Evolutionary conservation across 2,113 vertebrate genomes (phyloP).

Genomic region (Pseudolaguvia tuberculata): DNA sequence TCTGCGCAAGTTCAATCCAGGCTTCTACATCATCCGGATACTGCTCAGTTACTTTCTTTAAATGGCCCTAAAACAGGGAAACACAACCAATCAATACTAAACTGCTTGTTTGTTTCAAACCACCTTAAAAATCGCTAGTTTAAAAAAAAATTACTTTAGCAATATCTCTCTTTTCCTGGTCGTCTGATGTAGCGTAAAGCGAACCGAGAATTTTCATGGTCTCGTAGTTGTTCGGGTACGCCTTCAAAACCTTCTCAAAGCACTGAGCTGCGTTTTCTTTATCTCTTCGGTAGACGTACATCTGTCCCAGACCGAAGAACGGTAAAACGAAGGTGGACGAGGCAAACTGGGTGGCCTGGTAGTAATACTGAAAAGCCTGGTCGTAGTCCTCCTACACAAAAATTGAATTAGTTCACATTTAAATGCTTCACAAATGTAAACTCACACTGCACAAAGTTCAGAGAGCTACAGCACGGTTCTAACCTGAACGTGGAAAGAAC

Average conservation of each 20-base stretch:
- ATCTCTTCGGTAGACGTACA: conserved; percentile 97
- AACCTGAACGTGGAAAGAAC: conserved; percentile 97
- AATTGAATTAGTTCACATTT: conserved; percentile 12
- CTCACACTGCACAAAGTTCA: background rate
- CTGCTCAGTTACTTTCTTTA: conserved; percentile 97
- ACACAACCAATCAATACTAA: background rate
- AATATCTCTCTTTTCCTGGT: conserved; percentile 96
- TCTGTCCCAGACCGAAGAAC: conserved; percentile 96
- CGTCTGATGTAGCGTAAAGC: conserved; percentile 93
- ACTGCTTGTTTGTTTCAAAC: background rate
- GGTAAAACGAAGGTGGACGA: conserved; percentile 95
- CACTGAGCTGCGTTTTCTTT: conserved; percentile 97
- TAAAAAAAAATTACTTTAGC: conserved; percentile 76
- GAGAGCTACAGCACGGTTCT: background rate
- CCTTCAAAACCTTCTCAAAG: conserved; percentile 97
- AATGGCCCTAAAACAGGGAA: conserved; percentile 76
- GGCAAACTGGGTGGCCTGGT: conserved; percentile 97
- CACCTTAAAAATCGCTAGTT: background rate
- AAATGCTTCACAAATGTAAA: background rate
- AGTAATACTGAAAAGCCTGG: conserved; percentile 99
- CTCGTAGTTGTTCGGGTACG: conserved; percentile 98
- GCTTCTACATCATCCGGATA: conserved; percentile 98
- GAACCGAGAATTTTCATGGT: conserved; percentile 99
- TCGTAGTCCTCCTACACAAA: conserved; percentile 89
- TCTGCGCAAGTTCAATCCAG: conserved; percentile 97